phyloP scores from a whole-genome alignment of 2,113 vertebrate species.

The Mustelus asterias region DNA sequence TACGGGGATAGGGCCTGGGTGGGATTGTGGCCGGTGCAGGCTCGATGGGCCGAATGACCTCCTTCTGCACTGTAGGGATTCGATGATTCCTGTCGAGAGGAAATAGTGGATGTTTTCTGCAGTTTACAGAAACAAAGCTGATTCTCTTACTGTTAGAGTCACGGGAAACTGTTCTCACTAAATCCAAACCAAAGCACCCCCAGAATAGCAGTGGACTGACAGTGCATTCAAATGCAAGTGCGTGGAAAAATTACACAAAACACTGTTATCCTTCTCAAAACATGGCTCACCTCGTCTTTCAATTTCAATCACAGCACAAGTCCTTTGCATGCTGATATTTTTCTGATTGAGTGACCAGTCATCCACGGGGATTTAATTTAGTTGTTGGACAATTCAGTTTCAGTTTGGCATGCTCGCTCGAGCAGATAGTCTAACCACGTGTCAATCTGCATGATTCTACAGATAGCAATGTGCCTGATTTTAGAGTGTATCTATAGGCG shows the following conservation, averaged over 20 bases:
- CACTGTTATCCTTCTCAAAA: background rate
- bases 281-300: background rate
- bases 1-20: too few species aligned
- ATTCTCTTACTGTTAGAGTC: background rate
- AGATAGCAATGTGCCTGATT: background rate
- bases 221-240: background rate
- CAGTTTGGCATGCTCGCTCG: background rate
- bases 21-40: too few species aligned
- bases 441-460: background rate
- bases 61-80: too few species aligned
- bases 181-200: background rate
- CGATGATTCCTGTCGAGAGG: background rate
- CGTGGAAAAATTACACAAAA: background rate
- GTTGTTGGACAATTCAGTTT: background rate
- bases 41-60: too few species aligned
- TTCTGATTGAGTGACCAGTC: conserved; percentile 13
- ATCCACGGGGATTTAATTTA: conserved; percentile 16
- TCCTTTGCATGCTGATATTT: background rate
- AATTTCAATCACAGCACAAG: background rate
- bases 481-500: background rate
- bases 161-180: background rate
- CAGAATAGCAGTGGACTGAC: background rate
- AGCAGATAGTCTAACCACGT: background rate
- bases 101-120: background rate
- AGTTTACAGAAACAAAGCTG: background rate